Base-by-base conservation (phyloP, 2,113 vertebrate genomes). In the Pipra filicauda region DNA sequence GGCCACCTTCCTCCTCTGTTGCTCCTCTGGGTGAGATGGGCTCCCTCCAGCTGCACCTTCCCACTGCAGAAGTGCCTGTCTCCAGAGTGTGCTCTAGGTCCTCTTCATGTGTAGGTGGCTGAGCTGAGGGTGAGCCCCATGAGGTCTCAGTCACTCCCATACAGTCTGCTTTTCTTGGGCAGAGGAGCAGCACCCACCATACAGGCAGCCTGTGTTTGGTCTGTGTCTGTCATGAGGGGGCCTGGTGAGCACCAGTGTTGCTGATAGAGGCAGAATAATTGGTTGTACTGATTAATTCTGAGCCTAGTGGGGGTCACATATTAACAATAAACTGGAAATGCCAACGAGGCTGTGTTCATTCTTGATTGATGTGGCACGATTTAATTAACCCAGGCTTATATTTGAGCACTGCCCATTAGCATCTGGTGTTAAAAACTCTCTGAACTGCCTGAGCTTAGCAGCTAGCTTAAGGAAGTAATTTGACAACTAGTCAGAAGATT, bases 401-500 rank as follows among this genome's bases (percentile, higher is more conserved):
- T 72, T 75, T 78, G 52, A 89, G 74, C 49, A 49, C 33, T 69
- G 27, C 4, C 83, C 72, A 75, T 94, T 86, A 90, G 72, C 76
- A 88, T 62, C 64, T 86, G 52, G 48, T 76, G 67, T 80, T 91
- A 91, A 96, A 94, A 65, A 51, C 30, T 75, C 88, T 48, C 82
- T 46, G 75, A 92, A 84, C 64, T 67, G 41, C 71, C 65, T 46
- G 31, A 78, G 93, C 55, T 94, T 37, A 88, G 90, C 75, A 86
- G 79, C 82, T 79, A 90, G 73, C 69, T 96, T 91, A 89, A 88
- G 76, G 69, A 94, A 96, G 59, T 52, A 20, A 78, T 93, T 88
- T 91, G 65, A 76, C 80, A 77, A 78, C 95, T 64, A 30, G 90
- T 86, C 61, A 81, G 84, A 71, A 62, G 81, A 70, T 70, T 84